Evolutionary conservation across 2,888 invertebrate species (phyloP), one percentile per base, ranked within the genome.

Genomic region (Scaeva pyrastri): DNA sequence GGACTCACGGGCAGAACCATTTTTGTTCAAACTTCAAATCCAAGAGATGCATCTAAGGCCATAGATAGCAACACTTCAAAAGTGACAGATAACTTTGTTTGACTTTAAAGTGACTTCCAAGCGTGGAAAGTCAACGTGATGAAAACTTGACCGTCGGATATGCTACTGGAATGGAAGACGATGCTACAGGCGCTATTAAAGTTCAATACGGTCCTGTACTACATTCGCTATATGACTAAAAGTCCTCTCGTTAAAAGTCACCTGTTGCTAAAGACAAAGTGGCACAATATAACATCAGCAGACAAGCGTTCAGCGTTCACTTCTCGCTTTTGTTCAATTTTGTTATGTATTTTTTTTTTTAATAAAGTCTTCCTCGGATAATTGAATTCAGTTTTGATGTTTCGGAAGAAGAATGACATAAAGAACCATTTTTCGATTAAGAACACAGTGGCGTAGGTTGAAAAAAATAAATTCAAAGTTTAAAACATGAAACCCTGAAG

Each of bases 201-300:
- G 0, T 6, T 39, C 1, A 8, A 41, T 60, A 3, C 41, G 21
- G 14, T 8, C 21, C 2, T 60, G 60, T 21, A 3, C 2, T 14
- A 6, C 14, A 7, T 26, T 7, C 31, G 3, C 39, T 60, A 60
- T 8, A 39, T 14, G 1, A 5, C 5, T 7, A 1, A 31, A 8
- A 31, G 74, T 66, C 50, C 76, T 23, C 73, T 39, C 55, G 31
- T 41, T 48, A 73, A 43, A 66, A 86, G 64, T 86, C 86, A 86
- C 86, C 86, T 86, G 86, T 86, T 82, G 86, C 82, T 78, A 66
- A 45, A 75, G 73, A 76, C 81, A 80, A 76, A 81, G 77, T 86
- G 73, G 73, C 68, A 86, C 77, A 77, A 81, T 86, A 81, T 81
- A 81, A 77, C 48, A n/a, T n/a, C n/a, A n/a, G n/a, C n/a, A 52